Percentiles rank a stretch among this genome's conserved stretches.
Conservation (phyloP, 1,140 invertebrate genomes). For the Monomorium pharaonis region DNA sequence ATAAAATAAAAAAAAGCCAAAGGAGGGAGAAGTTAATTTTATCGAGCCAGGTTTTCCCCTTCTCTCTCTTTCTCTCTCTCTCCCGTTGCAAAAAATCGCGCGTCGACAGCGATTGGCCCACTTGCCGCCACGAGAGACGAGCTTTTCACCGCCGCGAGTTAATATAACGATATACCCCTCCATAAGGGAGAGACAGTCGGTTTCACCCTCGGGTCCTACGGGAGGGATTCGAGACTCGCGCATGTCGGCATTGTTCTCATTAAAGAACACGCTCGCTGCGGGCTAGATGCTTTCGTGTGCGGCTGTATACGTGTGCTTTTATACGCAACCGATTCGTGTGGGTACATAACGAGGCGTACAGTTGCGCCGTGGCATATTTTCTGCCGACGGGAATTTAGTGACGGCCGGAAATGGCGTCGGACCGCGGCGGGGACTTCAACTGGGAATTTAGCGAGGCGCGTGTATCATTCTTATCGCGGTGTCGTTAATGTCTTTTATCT, state of each 20-base stretch:
- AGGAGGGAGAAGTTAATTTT: slow-evolving; percentile 38
- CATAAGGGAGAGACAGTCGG: slow-evolving; percentile 26
- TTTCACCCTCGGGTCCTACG: slow-evolving; percentile 7
- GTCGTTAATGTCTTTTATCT: neutral
- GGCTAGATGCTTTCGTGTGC: neutral
- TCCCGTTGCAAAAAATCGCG: slow-evolving; percentile 30
- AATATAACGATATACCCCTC: slow-evolving; percentile 43
- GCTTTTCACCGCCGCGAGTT: slow-evolving; percentile 43
- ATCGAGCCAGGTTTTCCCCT: neutral
- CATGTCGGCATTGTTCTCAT: slow-evolving; percentile 38
- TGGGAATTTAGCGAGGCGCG: slow-evolving; percentile 6
- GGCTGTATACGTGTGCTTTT: neutral
- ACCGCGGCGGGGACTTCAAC: neutral
- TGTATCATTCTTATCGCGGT: neutral
- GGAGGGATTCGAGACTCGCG: neutral
- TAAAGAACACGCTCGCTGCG: slow-evolving; percentile 36
- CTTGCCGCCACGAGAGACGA: slow-evolving; percentile 37
- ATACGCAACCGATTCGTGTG: neutral
- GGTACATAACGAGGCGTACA: slow-evolving; percentile 6
- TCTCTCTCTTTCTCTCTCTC: neutral
- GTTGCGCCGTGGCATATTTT: slow-evolving; percentile 25
- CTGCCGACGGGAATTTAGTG: slow-evolving; percentile 43
- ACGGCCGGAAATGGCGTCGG: slow-evolving; percentile 39
- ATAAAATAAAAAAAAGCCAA: slow-evolving; percentile 9
- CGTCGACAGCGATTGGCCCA: slow-evolving; percentile 29